These are phyloP conservation scores for Rattus rattus DNA, from an alignment of 2,113 vertebrate genomes.

Conservation along the genomic window DNA sequence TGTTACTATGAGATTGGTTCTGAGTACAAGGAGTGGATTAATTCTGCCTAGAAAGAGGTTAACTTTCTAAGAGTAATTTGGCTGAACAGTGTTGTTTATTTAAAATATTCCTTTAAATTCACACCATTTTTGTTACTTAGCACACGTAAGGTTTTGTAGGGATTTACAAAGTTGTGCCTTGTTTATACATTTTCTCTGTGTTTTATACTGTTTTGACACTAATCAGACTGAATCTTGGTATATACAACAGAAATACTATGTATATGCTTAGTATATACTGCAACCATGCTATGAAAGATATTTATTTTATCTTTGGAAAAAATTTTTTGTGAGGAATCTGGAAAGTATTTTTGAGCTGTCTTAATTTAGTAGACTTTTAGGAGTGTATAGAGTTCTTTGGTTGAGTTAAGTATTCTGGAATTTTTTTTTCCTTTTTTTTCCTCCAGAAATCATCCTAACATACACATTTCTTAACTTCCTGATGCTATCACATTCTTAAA, in stretches of 20 bases:
- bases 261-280: not conserved
- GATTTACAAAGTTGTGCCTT: not conserved
- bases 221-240: not conserved
- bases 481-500: conserved; percentile 50
- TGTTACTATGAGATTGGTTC: not conserved
- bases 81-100: not conserved
- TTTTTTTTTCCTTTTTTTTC: not conserved
- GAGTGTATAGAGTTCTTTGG: not conserved
- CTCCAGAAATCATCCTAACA: conserved; percentile 21
- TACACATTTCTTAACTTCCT: not conserved
- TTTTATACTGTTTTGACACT: not conserved
- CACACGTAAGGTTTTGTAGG: not conserved
- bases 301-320: conserved; percentile 52
- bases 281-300: not conserved
- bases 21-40: not conserved
- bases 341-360: conserved; percentile 3
- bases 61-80: conserved; percentile 16
- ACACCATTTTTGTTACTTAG: conserved; percentile 21
- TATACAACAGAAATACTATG: not conserved
- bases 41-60: conserved; percentile 29
- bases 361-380: conserved; percentile 15
- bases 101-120: conserved; percentile 17
- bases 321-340: not conserved
- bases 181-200: conserved; percentile 30
- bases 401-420: conserved; percentile 43